Base-by-base conservation (phyloP, 2,888 invertebrate genomes). In the Seira ritae region DNA sequence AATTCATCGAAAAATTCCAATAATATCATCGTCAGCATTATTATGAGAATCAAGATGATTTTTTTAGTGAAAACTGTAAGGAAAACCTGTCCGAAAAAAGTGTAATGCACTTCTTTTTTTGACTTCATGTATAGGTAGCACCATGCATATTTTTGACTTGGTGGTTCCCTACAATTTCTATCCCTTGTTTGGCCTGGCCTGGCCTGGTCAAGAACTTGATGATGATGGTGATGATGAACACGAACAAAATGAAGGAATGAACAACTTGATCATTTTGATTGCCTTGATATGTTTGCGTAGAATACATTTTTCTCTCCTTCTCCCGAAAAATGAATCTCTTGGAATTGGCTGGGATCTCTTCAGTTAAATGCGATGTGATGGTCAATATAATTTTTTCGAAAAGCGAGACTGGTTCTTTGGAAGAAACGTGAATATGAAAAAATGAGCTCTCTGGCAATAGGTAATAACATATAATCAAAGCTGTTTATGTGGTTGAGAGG, bases 51-150 rank as follows among this genome's bases (percentile, higher is more conserved):
- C 68, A 62, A 31, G 31, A 31, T 31, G 60, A 8, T 75, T 60
- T 65, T 60, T 68, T 68, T 31, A 68, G 68, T 68, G 24, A 22
- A 12, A 31, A 69, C 69, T 76, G 22, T 68, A 19, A 66, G 31
- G 68, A 76, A 68, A 77, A 77, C 77, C 77, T 77, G 77, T 70
- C 65, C 23, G 69, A 77, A 62, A 65, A 65, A 22, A 22, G 24
- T 67, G 24, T 24, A 67, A 67, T 67, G 17, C n/a, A 68, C 68
- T 68, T 31, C 19, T 62, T 62, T 77, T 70, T 62, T 70, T 65
- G 22, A 60, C 60, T 23, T 12, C 46, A 46, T 24, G 23, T 20
- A 65, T 70, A 24, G 15, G 31, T 31, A 23, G 17, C 17, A 67
- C 15, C 37, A 69, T 19, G 42, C 42, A 69, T 24, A 31, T 31